These are phyloP conservation scores for Lepisosteus oculatus DNA, from an alignment of 2,113 vertebrate genomes.

Conservation along the genomic window DNA sequence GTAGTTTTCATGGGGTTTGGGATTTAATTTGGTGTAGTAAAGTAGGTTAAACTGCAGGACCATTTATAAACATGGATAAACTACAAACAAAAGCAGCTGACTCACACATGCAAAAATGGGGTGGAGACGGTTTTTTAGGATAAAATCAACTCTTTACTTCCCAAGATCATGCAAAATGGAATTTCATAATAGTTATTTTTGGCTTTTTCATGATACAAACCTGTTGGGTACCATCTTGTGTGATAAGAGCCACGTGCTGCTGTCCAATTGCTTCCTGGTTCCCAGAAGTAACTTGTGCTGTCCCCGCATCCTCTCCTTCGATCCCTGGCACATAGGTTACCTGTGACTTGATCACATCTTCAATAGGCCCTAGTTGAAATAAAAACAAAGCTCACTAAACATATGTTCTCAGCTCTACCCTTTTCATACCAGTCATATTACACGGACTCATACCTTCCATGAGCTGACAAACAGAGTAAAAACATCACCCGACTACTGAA, in stretches of 20 bases:
- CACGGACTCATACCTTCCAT: too few species aligned
- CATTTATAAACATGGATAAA: too few species aligned
- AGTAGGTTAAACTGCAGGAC: too few species aligned
- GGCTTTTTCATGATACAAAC: constrained; percentile 38
- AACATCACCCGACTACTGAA: too few species aligned
- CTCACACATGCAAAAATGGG: too few species aligned
- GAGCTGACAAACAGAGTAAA: too few species aligned
- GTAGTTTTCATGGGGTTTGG: too few species aligned
- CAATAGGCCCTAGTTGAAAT: constrained; percentile 73
- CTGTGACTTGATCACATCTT: constrained; percentile 79
- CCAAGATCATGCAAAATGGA: neutral
- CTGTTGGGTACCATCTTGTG: constrained; percentile 95
- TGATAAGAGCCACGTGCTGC: constrained; percentile 92
- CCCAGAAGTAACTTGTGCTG: constrained; percentile 80
- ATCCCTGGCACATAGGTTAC: constrained; percentile 83
- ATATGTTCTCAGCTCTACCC: neutral
- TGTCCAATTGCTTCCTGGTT: constrained; percentile 71
- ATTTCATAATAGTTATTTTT: constrained; percentile 39
- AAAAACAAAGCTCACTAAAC: neutral
- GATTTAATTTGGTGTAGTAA: too few species aligned
- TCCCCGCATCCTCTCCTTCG: constrained; percentile 83
- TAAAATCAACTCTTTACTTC: too few species aligned
- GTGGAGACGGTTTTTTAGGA: too few species aligned
- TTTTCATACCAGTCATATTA: neutral
- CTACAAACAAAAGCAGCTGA: too few species aligned